Evolutionary conservation across 2,113 vertebrate species (phyloP), one percentile per base, ranked within the genome.

Genomic region (Pipra filicauda): DNA sequence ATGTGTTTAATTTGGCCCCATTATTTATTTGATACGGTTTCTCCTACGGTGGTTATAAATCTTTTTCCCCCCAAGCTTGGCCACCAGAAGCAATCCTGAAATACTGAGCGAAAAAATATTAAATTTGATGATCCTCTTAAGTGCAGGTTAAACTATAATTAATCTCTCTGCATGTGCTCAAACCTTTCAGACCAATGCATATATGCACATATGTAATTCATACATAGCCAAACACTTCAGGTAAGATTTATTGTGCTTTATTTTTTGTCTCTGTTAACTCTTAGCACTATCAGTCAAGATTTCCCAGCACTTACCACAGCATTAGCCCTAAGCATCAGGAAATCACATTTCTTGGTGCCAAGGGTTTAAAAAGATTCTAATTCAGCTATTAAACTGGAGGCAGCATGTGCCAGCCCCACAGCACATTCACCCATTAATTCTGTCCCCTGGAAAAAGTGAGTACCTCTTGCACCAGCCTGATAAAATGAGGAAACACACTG

Each of bases 1-100:
- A 97, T 96, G 92, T 80, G 58, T 96, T 97, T 96, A 96, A 97
- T 97, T 97, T 97, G 92, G 51, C 41, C 94, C 87, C 65, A 88
- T 97, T 97, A 97, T 96, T 97, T 96, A 97, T 97, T 95, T 96
- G 95, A 96, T 97, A 93, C 69, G 72, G 66, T 96, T 96, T 93
- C 85, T 92, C 77, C 77, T 71, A 74, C 41, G 66, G 77, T 8
- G 66, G 30, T 37, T 93, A 94, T 97, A 96, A 96, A 97, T 97
- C 95, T 96, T 80, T 31, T 23, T 4, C 3, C 54, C 69, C 41
- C 58, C 31, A 88, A 69, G 73, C 89, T 9, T 59, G 92, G 75
- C 70, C 88, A 88, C 70, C 54, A 88, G 66, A 84, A 91, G 52
- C 16, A 91, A 87, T 52, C 37, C 46, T 72, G 66, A 93, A 96